A percentile compares a stretch with the other conserved stretches of the same genome.
Evolutionary conservation across 2,113 vertebrate species (phyloP).

Genomic region (Raja brachyura): DNA sequence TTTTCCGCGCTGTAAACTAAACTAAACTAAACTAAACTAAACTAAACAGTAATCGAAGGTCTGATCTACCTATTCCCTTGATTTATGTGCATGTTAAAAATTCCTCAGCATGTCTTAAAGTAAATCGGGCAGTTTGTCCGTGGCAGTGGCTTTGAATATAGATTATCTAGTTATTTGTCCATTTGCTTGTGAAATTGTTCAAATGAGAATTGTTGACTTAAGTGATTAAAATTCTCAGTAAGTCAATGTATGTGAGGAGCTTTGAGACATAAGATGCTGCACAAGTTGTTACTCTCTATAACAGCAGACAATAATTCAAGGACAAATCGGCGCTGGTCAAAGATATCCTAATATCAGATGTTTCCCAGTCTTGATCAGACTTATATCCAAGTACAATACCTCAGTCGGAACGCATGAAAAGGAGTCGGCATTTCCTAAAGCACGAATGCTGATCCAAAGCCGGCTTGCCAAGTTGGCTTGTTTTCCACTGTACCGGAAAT

Average conservation of each 20-base stretch:
- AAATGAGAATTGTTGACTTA: neutral
- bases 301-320: neutral
- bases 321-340: neutral
- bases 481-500: slow-evolving; percentile 36
- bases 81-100: neutral
- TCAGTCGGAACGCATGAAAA: slow-evolving; percentile 25
- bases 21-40: too few relatives aligned
- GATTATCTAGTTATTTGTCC: neutral
- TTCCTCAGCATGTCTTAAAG: neutral
- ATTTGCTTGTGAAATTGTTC: neutral
- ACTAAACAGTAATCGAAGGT: neutral
- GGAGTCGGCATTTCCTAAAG: slow-evolving; percentile 28
- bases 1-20: too few relatives aligned
- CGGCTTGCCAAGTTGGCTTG: slow-evolving; percentile 39
- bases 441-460: slow-evolving; percentile 5
- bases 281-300: neutral
- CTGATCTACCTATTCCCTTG: neutral
- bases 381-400: neutral
- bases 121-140: neutral
- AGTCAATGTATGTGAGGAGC: neutral
- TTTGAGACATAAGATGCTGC: neutral
- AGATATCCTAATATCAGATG: neutral
- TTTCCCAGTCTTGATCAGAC: neutral
- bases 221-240: neutral
- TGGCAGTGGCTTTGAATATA: neutral